These are phyloP conservation scores for Gadus macrocephalus DNA, from an alignment of 2,113 vertebrate genomes.

Conservation along the genomic window DNA sequence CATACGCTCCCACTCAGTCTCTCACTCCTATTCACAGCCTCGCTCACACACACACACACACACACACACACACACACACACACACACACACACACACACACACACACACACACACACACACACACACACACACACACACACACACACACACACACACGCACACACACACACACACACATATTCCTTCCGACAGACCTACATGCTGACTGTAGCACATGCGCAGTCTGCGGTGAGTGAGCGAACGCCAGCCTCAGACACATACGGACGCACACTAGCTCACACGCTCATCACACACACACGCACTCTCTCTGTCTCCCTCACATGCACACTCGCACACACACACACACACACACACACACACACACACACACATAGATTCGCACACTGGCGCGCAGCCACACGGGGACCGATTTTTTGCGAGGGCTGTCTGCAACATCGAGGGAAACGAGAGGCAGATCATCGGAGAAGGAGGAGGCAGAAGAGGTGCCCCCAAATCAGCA, in stretches of 20 bases:
- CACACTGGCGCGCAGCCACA: conserved; percentile 69
- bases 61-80: conserved; percentile 19
- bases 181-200: conserved; percentile 62
- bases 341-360: conserved; percentile 42
- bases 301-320: not conserved
- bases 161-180: conserved; percentile 53
- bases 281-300: conserved; percentile 12
- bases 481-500: conserved; percentile 37
- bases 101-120: conserved; percentile 33
- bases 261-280: conserved; percentile 26
- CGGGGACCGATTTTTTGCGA: conserved; percentile 71
- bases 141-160: conserved; percentile 57
- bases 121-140: conserved; percentile 47
- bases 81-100: conserved; percentile 59
- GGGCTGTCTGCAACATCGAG: conserved; percentile 73
- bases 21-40: conserved; percentile 57
- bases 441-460: conserved; percentile 61
- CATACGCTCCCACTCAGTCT: conserved; percentile 59
- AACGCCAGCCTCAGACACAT: conserved; percentile 17
- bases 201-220: conserved; percentile 71
- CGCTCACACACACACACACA: conserved; percentile 52
- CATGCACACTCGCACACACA: conserved; percentile 52
- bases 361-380: conserved; percentile 39
- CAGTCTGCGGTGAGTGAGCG: conserved; percentile 29
- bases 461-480: conserved; percentile 41